Conservation (phyloP, 2,797 vertebrate species). For the Smutsia temminckii region DNA sequence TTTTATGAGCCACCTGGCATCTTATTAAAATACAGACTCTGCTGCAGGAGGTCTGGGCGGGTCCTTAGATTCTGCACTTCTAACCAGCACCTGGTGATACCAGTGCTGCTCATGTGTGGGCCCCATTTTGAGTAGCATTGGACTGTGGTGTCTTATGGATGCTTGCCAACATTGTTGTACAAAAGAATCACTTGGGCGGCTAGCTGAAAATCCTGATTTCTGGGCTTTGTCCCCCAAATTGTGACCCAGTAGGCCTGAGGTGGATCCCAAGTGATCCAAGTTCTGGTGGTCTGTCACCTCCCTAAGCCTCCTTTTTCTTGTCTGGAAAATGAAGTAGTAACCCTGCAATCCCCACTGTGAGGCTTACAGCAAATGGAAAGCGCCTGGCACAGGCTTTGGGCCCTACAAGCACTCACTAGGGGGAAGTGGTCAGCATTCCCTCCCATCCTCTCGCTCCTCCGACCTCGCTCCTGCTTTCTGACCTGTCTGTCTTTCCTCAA, state of each 20-base stretch:
- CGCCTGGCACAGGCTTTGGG: not conserved
- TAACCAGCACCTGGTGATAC: not conserved
- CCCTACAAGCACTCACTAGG: accelerated
- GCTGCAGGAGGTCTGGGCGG: not conserved
- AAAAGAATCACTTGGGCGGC: not conserved
- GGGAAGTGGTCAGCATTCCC: not conserved
- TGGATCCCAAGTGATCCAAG: not conserved
- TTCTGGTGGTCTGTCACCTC: not conserved
- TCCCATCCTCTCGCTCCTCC: not conserved
- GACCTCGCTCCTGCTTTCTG: not conserved
- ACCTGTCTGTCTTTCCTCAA: constrained; percentile 66
- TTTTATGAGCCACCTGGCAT: not conserved
- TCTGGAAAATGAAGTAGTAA: not conserved
- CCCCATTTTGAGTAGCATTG: not conserved
- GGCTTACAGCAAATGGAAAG: not conserved
- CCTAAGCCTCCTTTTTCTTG: not conserved
- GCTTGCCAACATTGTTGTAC: not conserved
- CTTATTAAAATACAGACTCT: not conserved
- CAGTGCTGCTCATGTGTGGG: accelerated
- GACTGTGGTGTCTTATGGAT: too few species aligned
- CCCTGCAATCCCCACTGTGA: not conserved
- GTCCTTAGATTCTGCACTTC: not conserved
- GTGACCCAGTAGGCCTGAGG: too few species aligned
- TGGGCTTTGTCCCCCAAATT: not conserved
- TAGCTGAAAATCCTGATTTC: not conserved